Percentiles rank a stretch among this genome's conserved stretches.
phyloP scores from a whole-genome alignment of 1,140 invertebrate genomes.

The Drosophila punjabiensis region DNA sequence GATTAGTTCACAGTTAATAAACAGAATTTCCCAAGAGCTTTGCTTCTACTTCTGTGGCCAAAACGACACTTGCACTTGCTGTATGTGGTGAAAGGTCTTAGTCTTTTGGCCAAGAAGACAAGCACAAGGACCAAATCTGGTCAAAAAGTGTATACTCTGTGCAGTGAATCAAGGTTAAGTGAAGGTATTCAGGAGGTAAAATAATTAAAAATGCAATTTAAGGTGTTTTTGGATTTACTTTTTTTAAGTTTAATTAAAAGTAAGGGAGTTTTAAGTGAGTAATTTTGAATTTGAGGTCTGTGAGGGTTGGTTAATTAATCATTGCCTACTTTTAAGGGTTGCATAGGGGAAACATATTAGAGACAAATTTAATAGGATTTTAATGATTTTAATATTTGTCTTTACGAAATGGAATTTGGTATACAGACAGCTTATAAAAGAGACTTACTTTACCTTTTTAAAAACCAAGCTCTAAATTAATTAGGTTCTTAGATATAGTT shows the following conservation, averaged over 20 bases:
- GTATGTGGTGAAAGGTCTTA: conserved; percentile 5
- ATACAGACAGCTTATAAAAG: neutral
- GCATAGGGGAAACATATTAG: neutral
- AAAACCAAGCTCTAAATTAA: neutral
- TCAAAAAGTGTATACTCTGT: neutral
- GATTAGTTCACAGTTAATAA: conserved; percentile 39
- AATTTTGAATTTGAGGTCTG: neutral
- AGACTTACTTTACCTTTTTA: neutral
- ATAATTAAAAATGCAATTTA: neutral
- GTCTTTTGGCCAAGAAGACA: conserved; percentile 7
- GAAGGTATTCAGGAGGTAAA: neutral
- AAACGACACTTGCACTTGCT: neutral
- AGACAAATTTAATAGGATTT: neutral
- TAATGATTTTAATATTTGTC: neutral
- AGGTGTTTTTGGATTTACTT: neutral
- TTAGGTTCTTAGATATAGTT: neutral
- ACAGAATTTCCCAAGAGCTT: conserved; percentile 16
- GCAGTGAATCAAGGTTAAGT: neutral
- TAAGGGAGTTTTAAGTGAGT: neutral
- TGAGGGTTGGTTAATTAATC: neutral
- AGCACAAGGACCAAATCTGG: neutral
- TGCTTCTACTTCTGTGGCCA: neutral
- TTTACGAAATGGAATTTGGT: neutral
- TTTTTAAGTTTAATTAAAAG: neutral
- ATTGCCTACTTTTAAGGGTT: neutral